Evolutionary conservation across 2,888 invertebrate species (phyloP), one percentile per base, ranked within the genome.

Genomic region (Cryptus viduatorius): DNA sequence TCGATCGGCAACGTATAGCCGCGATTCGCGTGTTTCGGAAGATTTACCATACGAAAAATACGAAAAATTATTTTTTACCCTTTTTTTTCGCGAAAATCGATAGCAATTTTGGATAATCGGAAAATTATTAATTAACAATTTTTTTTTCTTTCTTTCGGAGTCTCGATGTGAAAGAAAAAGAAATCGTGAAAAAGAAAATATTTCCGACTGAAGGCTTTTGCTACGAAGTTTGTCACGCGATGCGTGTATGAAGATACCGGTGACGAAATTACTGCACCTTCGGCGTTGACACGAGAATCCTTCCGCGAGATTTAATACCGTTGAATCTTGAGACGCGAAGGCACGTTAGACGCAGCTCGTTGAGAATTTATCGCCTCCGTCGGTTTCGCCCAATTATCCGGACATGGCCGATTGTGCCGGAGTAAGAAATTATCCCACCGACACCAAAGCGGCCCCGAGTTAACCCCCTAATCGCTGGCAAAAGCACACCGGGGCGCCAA

Each of bases 341-440:
- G 75, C 81, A 48, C 81, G 61, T 81, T 44, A 69, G 69, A 69
- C 61, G 61, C 46, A 29, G 50, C 48, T 76, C 75, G 75, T 76
- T 69, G 50, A 71, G 37, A 56, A 81, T 76, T 81, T 81, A 81
- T 71, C 44, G 61, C 53, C 46, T 29, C 69, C 44, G 69, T 16
- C 53, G 69, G 76, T 71, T 76, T 81, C 81, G 81, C 65, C 81
- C 75, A 69, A 76, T 81, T 81, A 81, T 76, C 76, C 76, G 81
- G 69, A 76, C 76, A 76, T 69, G 10, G 19, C 81, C 37, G 64
- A 65, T 75, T 71, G 76, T 76, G 81, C 76, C 81, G 37, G 69
- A 81, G 75, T 81, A 81, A 76, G 81, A 81, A 81, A 81, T 81
- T 81, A 81, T 69, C 44, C 42, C 42, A 75, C 37, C 59, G 59